Base-by-base conservation (phyloP, 1,140 invertebrate species). In the Drosophila willistoni region DNA sequence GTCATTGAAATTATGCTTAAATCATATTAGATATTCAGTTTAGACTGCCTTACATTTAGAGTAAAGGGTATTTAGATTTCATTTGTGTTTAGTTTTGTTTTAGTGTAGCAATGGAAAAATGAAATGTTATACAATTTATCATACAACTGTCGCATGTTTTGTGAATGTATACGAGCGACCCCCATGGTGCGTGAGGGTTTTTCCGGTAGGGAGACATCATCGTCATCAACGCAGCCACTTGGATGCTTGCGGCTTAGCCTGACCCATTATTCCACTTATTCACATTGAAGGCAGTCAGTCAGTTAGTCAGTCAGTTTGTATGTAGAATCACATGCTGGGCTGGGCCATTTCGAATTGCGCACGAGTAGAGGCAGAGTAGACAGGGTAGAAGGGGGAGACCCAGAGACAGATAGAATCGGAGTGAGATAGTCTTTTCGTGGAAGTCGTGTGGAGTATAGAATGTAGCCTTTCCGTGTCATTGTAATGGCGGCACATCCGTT, bases 241-340 rank as follows among this genome's bases (percentile, higher is more conserved):
- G 84, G 73, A 68, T 80, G 78, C 80, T 90, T 89, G 85, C 71
- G 83, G 85, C 84, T 89, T 85, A 90, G 80, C 74, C 85, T 89
- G 84, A 89, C 84, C 84, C 85, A 89, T 89, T 89, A 89, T 89
- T 75, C 84, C 77, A 89, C 84, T 89, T 89, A 90, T 81, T 81
- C 80, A 86, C 84, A 82, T 83, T 83, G 83, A 89, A 83, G 84
- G 84, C 83, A 77, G 76, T 89, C 83, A 86, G 71, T 55, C 74
- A 71, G 64, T 55, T 47, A 62, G 59, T 41, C 62, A 66, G 51
- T 51, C 51, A 56, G 54, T 34, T 64, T 64, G 73, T 22, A 29
- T 10, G 67, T 57, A 25, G 39, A 25, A 66, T 64, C 64, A 56
- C 74, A 61, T 54, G 74, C 73, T 77, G 73, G 61, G 33, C 42